These are phyloP conservation scores for Papilio polyxenes DNA, from an alignment of 1,140 invertebrate species.

Conservation along the genomic window DNA sequence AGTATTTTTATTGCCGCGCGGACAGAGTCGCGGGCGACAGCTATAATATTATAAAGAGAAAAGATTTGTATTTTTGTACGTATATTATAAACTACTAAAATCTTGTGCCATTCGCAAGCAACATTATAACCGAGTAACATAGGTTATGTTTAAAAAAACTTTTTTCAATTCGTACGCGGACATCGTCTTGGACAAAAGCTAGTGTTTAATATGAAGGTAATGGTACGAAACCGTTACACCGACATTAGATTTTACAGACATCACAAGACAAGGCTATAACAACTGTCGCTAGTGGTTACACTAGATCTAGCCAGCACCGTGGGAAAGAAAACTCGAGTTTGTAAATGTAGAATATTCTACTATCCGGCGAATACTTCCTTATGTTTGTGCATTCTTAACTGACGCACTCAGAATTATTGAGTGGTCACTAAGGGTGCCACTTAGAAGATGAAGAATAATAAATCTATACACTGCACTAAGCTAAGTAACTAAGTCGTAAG, in stretches of 20 bases:
- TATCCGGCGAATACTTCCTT: not conserved
- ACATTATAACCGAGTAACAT: too few species aligned
- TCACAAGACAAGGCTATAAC: not conserved
- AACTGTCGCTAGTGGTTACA: not conserved
- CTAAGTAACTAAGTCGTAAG: too few species aligned
- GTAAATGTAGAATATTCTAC: not conserved
- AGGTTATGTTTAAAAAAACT: too few species aligned
- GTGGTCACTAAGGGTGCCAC: not conserved
- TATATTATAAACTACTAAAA: too few species aligned
- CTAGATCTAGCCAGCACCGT: slow-evolving; percentile 9
- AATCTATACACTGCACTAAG: too few species aligned
- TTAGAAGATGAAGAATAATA: too few species aligned
- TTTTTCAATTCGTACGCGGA: too few species aligned
- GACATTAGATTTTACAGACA: not conserved
- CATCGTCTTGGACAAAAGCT: not conserved
- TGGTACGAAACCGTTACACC: not conserved
- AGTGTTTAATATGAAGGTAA: not conserved
- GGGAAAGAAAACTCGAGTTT: slow-evolving; percentile 12
- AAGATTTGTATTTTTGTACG: too few species aligned
- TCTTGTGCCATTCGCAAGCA: too few species aligned
- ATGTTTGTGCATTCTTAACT: not conserved
- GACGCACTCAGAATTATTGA: not conserved
- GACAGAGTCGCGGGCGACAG: too few species aligned
- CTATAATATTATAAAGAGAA: too few species aligned
- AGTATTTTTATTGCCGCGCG: too few species aligned